Conservation (phyloP, 2,113 vertebrate genomes). For the Gnathonemus echidnorhynchus region DNA sequence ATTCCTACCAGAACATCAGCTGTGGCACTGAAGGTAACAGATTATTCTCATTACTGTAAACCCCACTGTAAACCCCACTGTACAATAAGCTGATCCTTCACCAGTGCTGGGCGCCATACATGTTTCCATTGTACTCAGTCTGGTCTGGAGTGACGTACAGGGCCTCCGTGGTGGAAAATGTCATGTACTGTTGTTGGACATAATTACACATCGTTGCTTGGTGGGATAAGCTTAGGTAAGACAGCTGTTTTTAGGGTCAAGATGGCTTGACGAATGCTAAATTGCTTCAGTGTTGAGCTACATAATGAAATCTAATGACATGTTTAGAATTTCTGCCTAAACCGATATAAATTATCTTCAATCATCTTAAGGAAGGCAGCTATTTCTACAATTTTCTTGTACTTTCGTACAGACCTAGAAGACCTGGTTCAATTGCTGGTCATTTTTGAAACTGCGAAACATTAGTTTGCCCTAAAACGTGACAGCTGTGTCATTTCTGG, state of each 20-base stretch:
- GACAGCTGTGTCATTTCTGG: neutral
- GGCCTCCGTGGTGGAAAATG: neutral
- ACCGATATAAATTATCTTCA: neutral
- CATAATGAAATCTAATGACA: neutral
- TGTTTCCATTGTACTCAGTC: neutral
- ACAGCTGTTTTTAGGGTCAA: slow-evolving; percentile 2
- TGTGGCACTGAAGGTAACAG: slow-evolving; percentile 73
- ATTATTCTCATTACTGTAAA: neutral
- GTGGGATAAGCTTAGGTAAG: neutral
- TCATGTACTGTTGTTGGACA: neutral
- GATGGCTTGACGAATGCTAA: neutral
- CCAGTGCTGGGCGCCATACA: neutral
- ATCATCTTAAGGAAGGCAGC: neutral
- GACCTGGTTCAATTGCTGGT: neutral
- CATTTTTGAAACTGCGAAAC: neutral
- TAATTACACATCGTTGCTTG: neutral
- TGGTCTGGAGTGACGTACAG: neutral
- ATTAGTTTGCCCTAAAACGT: neutral
- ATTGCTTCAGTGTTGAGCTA: neutral
- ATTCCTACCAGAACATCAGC: slow-evolving; percentile 81
- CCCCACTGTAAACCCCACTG: too few species aligned
- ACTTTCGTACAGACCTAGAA: neutral
- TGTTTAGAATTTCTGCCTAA: slow-evolving; percentile 3
- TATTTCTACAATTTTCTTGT: neutral
- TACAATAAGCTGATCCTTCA: neutral